phyloP scores from a whole-genome alignment of 2,797 vertebrate species.

The Schizothorax lantsangensis region DNA sequence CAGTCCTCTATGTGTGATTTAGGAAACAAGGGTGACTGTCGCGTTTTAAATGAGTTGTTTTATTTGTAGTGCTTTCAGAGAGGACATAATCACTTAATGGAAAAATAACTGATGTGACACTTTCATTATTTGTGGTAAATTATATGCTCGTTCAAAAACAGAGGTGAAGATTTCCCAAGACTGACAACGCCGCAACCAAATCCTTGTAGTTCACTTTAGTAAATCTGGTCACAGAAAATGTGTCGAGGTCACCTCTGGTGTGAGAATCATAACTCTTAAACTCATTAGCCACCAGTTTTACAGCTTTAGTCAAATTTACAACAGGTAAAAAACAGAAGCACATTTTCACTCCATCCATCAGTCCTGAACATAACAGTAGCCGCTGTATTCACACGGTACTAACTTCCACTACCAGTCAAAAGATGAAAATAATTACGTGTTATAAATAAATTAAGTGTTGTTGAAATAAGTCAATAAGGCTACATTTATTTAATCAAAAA shows the following conservation, averaged over 20 bases:
- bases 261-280: conserved; percentile 25
- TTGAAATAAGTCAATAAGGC: background rate
- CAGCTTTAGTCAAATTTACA: conserved; percentile 35
- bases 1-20: background rate
- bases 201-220: background rate
- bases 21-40: background rate
- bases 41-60: background rate
- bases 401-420: background rate
- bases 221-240: background rate
- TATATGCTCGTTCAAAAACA: conserved; percentile 7
- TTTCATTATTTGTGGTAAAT: conserved; percentile 29
- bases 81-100: conserved; percentile 17
- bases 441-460: too few relatives aligned
- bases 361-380: conserved; percentile 14
- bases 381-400: conserved; percentile 13
- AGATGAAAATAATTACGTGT: background rate
- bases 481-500: background rate
- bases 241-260: background rate
- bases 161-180: background rate
- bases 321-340: background rate
- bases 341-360: conserved; percentile 27
- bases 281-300: conserved; percentile 33
- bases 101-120: conserved; percentile 17
- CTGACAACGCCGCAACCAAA: background rate
- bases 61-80: background rate